Evolutionary conservation across 2,797 vertebrate species (phyloP).

Genomic region (Phoeniculus purpureus): DNA sequence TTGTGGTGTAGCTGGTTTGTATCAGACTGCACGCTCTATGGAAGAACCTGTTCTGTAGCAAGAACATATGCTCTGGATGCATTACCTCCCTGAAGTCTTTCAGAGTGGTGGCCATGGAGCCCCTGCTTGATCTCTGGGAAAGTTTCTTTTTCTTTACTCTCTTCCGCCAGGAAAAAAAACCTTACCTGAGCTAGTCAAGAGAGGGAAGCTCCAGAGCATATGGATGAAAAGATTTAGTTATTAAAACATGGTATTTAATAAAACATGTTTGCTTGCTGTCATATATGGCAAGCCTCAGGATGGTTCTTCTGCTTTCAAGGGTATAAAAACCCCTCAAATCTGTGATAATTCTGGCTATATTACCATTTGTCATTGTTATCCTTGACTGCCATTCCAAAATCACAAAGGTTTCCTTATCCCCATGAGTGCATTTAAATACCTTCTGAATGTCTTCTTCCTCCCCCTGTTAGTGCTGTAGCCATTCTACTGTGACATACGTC

Average conservation of each 20-base stretch:
- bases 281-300: background rate
- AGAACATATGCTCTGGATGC: background rate
- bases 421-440: background rate
- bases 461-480: background rate
- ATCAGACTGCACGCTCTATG: background rate
- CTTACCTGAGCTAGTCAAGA: background rate
- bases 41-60: background rate
- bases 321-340: background rate
- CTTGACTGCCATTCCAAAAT: background rate
- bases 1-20: background rate
- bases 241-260: too few relatives aligned
- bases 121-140: fast-evolving
- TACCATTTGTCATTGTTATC: background rate
- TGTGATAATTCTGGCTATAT: background rate
- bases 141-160: background rate
- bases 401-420: background rate
- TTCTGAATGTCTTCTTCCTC: background rate
- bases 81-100: background rate
- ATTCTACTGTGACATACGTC: background rate
- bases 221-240: too few relatives aligned
- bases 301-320: background rate
- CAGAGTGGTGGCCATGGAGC: background rate
- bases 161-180: background rate
- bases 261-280: background rate
- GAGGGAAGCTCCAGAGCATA: background rate